Conservation (phyloP, 1,140 invertebrate genomes). For the Pseudomyrmex cubaensis region DNA sequence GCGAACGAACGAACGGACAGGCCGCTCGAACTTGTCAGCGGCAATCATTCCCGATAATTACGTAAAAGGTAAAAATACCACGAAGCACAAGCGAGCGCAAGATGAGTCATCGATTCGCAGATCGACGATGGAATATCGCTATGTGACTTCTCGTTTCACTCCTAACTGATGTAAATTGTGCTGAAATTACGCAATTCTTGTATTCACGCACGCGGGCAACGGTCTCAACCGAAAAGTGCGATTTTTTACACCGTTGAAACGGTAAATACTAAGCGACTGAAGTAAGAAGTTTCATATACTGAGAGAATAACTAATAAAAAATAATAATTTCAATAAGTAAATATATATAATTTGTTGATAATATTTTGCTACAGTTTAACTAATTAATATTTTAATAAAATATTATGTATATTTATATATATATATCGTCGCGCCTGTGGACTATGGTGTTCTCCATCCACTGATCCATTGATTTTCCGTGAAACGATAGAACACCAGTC, state of each 20-base stretch:
- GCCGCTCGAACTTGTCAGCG: conserved; percentile 51
- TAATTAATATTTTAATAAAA: neutral
- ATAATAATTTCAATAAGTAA: neutral
- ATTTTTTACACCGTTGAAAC: conserved; percentile 18
- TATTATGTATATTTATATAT: neutral
- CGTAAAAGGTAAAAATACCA: conserved; percentile 35
- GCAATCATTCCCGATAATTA: conserved; percentile 56
- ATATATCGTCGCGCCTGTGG: too few relatives aligned
- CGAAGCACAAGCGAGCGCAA: neutral
- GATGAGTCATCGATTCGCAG: conserved; percentile 24
- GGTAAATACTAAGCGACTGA: neutral
- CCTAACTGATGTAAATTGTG: conserved; percentile 13
- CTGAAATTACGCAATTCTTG: neutral
- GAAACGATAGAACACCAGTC: too few relatives aligned
- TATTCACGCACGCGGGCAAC: neutral
- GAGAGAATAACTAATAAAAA: neutral
- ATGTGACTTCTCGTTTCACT: conserved; percentile 1
- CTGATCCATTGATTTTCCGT: too few relatives aligned
- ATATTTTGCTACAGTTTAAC: neutral
- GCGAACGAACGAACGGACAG: conserved; percentile 13
- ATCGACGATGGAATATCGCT: neutral
- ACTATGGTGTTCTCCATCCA: too few relatives aligned
- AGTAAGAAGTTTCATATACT: neutral
- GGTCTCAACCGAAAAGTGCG: neutral
- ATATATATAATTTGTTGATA: too few relatives aligned